phyloP scores from a whole-genome alignment of 1,140 invertebrate species.

The Cheumatopsyche charites region DNA sequence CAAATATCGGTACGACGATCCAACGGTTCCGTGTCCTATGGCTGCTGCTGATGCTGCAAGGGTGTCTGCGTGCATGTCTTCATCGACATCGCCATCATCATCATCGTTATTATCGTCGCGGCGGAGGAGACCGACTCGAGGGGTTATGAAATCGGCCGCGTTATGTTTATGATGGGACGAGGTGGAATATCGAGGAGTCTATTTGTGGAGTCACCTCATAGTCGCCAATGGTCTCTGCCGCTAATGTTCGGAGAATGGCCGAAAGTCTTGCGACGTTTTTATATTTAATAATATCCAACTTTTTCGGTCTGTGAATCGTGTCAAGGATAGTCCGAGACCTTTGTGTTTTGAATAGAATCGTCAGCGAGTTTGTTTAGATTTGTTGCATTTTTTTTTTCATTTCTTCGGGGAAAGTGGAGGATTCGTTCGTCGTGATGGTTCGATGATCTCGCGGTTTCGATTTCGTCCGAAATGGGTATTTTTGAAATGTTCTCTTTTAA shows the following conservation, averaged over 20 bases:
- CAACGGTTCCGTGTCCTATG: neutral
- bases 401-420: no score
- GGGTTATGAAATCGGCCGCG: neutral
- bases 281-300: neutral
- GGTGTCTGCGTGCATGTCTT: neutral
- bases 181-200: neutral
- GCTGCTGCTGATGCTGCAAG: neutral
- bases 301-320: neutral
- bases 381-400: no score
- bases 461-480: no score
- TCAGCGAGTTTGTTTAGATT: no score
- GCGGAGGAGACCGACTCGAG: neutral
- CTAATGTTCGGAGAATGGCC: no score
- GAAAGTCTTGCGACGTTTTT: neutral
- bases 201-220: neutral
- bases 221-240: no score
- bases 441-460: no score
- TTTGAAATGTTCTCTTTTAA: no score
- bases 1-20: neutral
- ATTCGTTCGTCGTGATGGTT: no score
- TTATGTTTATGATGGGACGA: neutral
- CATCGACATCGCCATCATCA: neutral
- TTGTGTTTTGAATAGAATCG: no score
- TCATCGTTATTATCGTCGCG: neutral
- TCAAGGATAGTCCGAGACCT: no score